phyloP scores from a whole-genome alignment of 2,797 vertebrate species.

The Columba guinea region DNA sequence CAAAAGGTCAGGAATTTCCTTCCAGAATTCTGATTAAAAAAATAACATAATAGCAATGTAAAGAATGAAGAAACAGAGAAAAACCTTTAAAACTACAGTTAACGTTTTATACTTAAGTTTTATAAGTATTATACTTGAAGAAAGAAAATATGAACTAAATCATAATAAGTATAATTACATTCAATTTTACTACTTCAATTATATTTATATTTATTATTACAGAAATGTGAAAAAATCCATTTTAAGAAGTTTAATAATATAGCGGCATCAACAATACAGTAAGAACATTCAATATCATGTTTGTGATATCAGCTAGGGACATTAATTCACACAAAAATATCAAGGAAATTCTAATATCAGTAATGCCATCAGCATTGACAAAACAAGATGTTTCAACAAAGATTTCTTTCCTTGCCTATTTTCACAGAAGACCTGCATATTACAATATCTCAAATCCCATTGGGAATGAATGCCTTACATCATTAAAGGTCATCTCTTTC shows the following conservation, averaged over 20 bases:
- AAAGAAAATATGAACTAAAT: neutral
- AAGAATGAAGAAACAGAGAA: neutral
- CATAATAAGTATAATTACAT: neutral
- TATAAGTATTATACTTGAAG: neutral
- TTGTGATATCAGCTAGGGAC: neutral
- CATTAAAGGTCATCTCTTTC: neutral
- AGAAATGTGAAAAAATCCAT: neutral
- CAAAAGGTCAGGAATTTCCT: neutral
- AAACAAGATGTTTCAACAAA: neutral
- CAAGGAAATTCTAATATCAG: neutral
- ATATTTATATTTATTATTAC: neutral
- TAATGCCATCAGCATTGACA: neutral
- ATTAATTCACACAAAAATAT: neutral
- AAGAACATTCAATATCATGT: neutral
- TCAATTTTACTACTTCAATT: neutral
- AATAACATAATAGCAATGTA: neutral
- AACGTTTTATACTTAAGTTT: neutral
- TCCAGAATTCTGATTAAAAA: neutral
- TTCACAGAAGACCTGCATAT: neutral
- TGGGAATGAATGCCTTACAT: neutral
- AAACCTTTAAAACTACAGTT: neutral
- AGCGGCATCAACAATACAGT: neutral
- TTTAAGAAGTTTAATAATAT: neutral
- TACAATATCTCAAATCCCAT: neutral
- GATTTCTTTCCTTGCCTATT: neutral